phyloP scores from a whole-genome alignment of 2,888 invertebrate genomes.

The Synanthedon andrenaeformis region DNA sequence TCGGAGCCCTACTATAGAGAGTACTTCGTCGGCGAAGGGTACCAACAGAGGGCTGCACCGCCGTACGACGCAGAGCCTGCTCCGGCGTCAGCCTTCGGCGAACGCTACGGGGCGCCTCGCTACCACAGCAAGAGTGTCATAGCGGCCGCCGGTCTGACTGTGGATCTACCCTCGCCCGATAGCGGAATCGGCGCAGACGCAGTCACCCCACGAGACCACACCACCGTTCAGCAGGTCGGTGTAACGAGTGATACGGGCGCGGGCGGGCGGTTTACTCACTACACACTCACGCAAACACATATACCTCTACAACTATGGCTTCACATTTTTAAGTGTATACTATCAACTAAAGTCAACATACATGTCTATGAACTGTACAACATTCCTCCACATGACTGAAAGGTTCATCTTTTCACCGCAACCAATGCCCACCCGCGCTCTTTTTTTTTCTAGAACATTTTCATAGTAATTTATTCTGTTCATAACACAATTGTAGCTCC shows the following conservation, averaged over 20 bases:
- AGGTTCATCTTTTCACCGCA: background rate
- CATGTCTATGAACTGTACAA: background rate
- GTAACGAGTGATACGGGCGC: conserved; percentile 35
- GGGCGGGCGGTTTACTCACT: conserved; percentile 16
- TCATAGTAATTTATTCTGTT: background rate
- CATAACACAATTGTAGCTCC: background rate
- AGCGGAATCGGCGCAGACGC: conserved; percentile 96
- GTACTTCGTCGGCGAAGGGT: conserved; percentile 77
- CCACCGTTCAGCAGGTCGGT: conserved; percentile 89
- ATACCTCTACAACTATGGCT: conserved; percentile 13
- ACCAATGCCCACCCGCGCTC: conserved; percentile 51
- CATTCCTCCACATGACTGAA: background rate
- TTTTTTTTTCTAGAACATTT: conserved; percentile 4
- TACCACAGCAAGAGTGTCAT: conserved; percentile 81
- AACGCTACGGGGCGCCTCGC: conserved; percentile 76
- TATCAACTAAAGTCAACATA: background rate
- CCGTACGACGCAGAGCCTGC: conserved; percentile 69
- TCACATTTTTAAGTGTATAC: background rate
- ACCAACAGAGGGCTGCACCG: conserved; percentile 71
- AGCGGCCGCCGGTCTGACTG: conserved; percentile 85
- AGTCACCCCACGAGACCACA: conserved; percentile 91
- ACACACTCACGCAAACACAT: conserved; percentile 18
- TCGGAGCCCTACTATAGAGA: conserved; percentile 85
- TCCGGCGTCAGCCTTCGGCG: conserved; percentile 74
- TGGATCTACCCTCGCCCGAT: conserved; percentile 95